Conservation (phyloP, 2,888 invertebrate species). For the Coelopa pilipes region DNA sequence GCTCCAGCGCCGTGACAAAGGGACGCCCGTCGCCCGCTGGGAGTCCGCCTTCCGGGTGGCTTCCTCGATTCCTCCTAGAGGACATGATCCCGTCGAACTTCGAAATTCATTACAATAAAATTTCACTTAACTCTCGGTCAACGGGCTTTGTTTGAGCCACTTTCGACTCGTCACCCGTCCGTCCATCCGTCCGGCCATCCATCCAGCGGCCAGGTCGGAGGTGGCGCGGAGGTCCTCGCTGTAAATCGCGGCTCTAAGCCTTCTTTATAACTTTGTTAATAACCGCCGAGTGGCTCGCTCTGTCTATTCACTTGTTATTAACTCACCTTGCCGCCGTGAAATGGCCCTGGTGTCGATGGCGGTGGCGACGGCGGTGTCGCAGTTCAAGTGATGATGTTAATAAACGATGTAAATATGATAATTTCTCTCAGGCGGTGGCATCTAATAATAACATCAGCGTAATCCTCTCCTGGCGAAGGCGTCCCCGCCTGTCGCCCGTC, state of each 20-base stretch:
- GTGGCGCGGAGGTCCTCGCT: not conserved
- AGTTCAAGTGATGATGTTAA: constrained; percentile 66
- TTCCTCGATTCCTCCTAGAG: not conserved
- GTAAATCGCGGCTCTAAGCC: constrained; percentile 22
- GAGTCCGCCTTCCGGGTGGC: not conserved
- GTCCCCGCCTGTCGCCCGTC: constrained; percentile 38
- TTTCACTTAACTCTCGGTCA: constrained; percentile 11
- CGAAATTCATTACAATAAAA: constrained; percentile 25
- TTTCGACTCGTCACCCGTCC: not conserved
- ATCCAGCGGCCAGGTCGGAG: not conserved
- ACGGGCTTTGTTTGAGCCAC: not conserved
- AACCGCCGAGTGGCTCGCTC: constrained; percentile 5
- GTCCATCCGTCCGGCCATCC: not conserved
- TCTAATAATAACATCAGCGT: constrained; percentile 67
- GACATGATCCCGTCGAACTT: not conserved
- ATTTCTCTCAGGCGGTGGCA: constrained; percentile 67
- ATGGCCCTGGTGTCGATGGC: constrained; percentile 1
- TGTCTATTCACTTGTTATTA: constrained; percentile 28
- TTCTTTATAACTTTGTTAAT: constrained; percentile 34
- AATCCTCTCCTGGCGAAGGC: constrained; percentile 54
- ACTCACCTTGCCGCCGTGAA: constrained; percentile 35
- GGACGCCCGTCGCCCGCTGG: constrained; percentile 1
- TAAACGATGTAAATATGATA: constrained; percentile 68
- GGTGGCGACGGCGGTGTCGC: constrained; percentile 22
- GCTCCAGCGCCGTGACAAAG: no score